Evolutionary conservation across 1,140 invertebrate species (phyloP), one percentile per base, ranked within the genome.

Genomic region (Rhagoletis pomonella): DNA sequence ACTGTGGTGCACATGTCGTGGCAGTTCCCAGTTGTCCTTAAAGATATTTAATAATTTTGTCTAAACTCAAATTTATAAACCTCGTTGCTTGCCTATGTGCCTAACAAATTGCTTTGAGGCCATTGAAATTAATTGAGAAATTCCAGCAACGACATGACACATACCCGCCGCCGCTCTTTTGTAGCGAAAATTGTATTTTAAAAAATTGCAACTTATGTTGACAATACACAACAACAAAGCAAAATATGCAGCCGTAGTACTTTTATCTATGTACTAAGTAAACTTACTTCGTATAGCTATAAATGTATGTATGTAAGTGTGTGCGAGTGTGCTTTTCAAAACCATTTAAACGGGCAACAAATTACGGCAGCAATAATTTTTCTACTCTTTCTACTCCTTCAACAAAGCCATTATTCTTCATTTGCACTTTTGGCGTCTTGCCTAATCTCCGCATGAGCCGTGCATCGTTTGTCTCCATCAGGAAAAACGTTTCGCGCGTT

Each of bases 291-390:
- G 17, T 39, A 39, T 19, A 67, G 6, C 5, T 67, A 67, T 5
- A 67, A 29, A 19, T 29, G 64, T 67, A 7, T 67, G 64, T 67
- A 7, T 19, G 64, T 19, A 67, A 6, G 6, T 67, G n/a, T 67
- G 64, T 67, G 4, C 5, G 64, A 4, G 39, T 6, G 6, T 67
- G n/a, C 60, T n/a, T 17, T 77, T 77, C 6, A 19, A 3, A 55
- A 0, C n/a, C 73, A 55, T 81, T 55, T 81, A 19, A 81, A 19
- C 47, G 47, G n/a, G 47, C 73, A 81, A 81, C 73, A 81, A 81
- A 81, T 81, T 55, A 81, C 73, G 47, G 47, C n/a, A 55, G 73
- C 47, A 81, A 81, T 81, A 55, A 81, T 55, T 81, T 81, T 50
- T 55, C n/a, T 47, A 47, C 73, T 29, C 14, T 14, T 59, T 59